phyloP scores from a whole-genome alignment of 2,797 vertebrate genomes.

The Schizopygopsis malacanthus region DNA sequence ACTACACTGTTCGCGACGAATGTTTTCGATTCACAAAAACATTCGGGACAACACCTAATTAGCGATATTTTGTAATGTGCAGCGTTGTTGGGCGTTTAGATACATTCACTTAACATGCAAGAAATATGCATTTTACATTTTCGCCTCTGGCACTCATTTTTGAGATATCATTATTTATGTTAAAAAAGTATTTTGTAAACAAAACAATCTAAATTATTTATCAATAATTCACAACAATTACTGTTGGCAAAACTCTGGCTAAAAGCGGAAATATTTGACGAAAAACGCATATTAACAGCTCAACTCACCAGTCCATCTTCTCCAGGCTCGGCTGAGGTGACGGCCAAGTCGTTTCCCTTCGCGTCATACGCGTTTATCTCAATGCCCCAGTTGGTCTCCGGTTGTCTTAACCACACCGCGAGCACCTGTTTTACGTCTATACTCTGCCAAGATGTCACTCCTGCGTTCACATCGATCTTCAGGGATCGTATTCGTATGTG shows the following conservation, averaged over 20 bases:
- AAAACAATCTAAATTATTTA: neutral
- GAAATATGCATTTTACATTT: neutral
- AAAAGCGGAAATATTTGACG: neutral
- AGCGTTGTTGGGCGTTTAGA: neutral
- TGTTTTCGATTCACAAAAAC: neutral
- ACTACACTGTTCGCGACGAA: neutral
- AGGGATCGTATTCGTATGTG: conserved; percentile 94
- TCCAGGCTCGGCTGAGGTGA: conserved; percentile 87
- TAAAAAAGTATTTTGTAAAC: neutral
- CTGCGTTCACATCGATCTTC: conserved; percentile 93
- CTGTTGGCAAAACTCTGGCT: neutral
- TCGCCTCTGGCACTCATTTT: neutral
- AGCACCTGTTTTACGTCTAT: conserved; percentile 97
- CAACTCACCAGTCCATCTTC: conserved; percentile 94
- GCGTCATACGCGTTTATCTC: conserved; percentile 96
- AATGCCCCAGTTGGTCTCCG: conserved; percentile 98
- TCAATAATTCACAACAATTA: too few relatives aligned
- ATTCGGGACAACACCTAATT: neutral
- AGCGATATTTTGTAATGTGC: neutral
- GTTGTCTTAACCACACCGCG: conserved; percentile 95
- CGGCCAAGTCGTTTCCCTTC: conserved; percentile 88
- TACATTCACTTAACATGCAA: neutral
- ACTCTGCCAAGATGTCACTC: conserved; percentile 94
- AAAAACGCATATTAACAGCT: neutral
- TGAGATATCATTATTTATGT: neutral